Conservation (phyloP, 2,888 invertebrate genomes). For the Hanleya hanleyi region DNA sequence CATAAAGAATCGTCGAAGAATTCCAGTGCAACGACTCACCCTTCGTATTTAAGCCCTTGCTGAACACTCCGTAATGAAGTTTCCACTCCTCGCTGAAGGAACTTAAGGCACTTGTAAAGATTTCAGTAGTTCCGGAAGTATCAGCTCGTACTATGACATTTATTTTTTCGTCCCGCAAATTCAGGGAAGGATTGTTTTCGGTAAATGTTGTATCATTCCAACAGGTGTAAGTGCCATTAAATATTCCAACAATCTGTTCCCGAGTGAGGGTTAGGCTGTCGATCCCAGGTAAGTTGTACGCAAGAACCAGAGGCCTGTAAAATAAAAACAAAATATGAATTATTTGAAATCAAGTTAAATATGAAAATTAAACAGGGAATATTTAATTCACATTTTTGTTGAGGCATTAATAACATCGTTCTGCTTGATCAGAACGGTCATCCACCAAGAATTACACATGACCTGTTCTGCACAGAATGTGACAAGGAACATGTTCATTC, state of each 20-base stretch:
- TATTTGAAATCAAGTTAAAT: too few relatives aligned
- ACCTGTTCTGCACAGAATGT: too few relatives aligned
- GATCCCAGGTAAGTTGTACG: constrained; percentile 55
- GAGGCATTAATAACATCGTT: too few relatives aligned
- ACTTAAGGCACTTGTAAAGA: constrained; percentile 61
- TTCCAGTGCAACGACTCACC: constrained; percentile 46
- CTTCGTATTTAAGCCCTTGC: constrained; percentile 25
- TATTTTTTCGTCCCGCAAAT: constrained; percentile 52
- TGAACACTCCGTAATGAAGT: constrained; percentile 51
- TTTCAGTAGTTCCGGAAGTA: constrained; percentile 65
- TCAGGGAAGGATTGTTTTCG: constrained; percentile 42
- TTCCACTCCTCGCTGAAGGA: constrained; percentile 55
- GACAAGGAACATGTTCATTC: too few relatives aligned
- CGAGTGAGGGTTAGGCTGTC: constrained; percentile 49
- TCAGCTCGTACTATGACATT: constrained; percentile 60
- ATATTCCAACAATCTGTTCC: constrained; percentile 62
- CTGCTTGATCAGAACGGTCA: too few relatives aligned
- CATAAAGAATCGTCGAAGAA: constrained; percentile 43
- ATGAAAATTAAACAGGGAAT: too few relatives aligned
- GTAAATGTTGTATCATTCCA: constrained; percentile 60
- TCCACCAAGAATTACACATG: too few relatives aligned
- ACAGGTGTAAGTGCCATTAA: constrained; percentile 54
- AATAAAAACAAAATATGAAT: constrained; percentile 11
- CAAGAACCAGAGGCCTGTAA: constrained; percentile 64
- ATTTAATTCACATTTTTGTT: too few relatives aligned